Evolutionary conservation across 2,113 vertebrate genomes (phyloP).

Genomic region (Lanius collurio): DNA sequence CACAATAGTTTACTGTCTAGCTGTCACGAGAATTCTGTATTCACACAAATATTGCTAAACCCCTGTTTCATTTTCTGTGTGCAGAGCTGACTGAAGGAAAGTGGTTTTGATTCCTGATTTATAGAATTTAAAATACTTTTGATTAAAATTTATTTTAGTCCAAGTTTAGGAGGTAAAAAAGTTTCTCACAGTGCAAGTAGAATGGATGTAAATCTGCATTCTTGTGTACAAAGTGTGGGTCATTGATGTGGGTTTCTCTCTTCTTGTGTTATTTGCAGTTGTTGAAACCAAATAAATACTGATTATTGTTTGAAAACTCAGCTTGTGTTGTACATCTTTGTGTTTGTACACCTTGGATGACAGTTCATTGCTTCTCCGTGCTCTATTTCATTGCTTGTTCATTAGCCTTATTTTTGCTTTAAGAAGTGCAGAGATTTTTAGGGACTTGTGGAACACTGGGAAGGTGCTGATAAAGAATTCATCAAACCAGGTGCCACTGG

Average conservation of each 20-base stretch:
- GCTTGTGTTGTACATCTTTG: not conserved
- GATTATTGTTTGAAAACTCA: not conserved
- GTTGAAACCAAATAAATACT: conserved; percentile 29
- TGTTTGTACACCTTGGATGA: not conserved
- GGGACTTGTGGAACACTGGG: not conserved
- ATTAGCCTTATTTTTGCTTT: not conserved
- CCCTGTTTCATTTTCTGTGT: not conserved
- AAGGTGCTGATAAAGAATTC: not conserved
- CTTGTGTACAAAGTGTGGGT: not conserved
- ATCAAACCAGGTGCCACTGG: not conserved
- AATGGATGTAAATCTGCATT: fast-evolving
- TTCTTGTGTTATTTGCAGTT: not conserved
- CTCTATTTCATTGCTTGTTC: not conserved
- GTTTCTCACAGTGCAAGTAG: not conserved
- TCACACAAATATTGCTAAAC: not conserved
- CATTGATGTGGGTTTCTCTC: not conserved
- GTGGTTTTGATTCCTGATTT: not conserved
- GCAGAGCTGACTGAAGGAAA: not conserved
- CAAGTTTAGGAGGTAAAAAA: not conserved
- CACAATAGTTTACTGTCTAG: not conserved
- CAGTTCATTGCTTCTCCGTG: not conserved
- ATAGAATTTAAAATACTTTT: not conserved
- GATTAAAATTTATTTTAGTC: not conserved
- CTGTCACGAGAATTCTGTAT: not conserved
- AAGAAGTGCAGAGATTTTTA: not conserved